Conservation (phyloP, 2,797 vertebrate genomes). For the Phaenicophaeus curvirostris region DNA sequence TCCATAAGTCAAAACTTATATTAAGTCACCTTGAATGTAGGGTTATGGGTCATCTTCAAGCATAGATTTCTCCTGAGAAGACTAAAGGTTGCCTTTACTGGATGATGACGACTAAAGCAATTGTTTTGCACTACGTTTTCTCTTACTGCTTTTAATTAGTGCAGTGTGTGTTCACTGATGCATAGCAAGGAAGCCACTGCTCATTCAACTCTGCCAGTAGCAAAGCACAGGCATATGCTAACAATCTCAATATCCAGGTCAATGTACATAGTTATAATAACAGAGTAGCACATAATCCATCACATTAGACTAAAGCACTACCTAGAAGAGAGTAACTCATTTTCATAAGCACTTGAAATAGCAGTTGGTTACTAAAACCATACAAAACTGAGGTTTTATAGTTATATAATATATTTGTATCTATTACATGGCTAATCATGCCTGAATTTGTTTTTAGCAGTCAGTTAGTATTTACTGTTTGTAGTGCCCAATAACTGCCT, state of each 20-base stretch:
- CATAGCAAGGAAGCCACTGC: neutral
- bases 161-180: neutral
- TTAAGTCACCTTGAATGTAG: neutral
- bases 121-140: neutral
- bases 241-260: neutral
- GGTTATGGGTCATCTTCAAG: neutral
- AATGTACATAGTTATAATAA: neutral
- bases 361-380: slow-evolving; percentile 20
- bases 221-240: neutral
- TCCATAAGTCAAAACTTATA: neutral
- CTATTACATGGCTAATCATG: neutral
- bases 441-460: slow-evolving; percentile 35
- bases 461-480: neutral
- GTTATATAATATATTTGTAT: neutral
- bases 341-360: slow-evolving; percentile 41
- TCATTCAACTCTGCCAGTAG: neutral
- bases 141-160: neutral
- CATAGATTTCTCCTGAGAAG: neutral
- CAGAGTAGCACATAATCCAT: neutral
- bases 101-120: neutral
- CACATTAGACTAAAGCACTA: neutral
- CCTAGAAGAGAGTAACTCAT: neutral
- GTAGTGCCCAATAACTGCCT: neutral
- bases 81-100: neutral
- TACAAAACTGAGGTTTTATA: slow-evolving; percentile 28